Percentiles rank a stretch among this genome's conserved stretches.
Conservation (phyloP, 2,888 invertebrate species). For the Mystacides longicornis region DNA sequence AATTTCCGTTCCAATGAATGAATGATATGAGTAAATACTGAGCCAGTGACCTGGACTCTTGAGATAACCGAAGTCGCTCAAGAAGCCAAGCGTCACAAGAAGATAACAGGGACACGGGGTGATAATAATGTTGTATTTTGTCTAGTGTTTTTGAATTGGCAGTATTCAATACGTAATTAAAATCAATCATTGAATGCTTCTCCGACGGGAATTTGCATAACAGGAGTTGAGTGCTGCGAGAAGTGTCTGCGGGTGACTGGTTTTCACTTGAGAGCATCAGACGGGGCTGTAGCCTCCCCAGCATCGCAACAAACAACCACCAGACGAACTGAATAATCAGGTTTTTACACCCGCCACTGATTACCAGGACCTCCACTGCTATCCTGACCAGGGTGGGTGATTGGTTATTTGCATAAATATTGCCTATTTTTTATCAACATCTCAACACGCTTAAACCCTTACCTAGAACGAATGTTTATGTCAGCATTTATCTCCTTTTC, state of each 20-base stretch:
- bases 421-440: too few species aligned
- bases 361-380: not conserved
- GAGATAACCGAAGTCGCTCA: too few species aligned
- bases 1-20: too few species aligned
- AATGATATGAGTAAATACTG: too few species aligned
- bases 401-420: constrained; percentile 1
- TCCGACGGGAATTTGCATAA: not conserved
- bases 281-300: too few species aligned
- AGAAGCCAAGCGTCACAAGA: too few species aligned
- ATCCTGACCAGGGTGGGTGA: not conserved
- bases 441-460: too few species aligned
- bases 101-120: too few species aligned
- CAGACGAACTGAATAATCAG: not conserved
- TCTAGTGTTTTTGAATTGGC: not conserved
- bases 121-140: too few species aligned
- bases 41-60: too few species aligned
- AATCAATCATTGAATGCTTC: not conserved
- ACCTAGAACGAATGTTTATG: too few species aligned
- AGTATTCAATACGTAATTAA: not conserved
- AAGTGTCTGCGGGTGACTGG: not conserved
- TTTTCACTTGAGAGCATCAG: not conserved
- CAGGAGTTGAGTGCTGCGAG: not conserved
- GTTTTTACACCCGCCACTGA: not conserved
- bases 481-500: too few species aligned
- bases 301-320: not conserved